Percentiles rank a stretch among this genome's conserved stretches.
Evolutionary conservation across 2,888 invertebrate species (phyloP).

Genomic region (Xestia sexstrigata): DNA sequence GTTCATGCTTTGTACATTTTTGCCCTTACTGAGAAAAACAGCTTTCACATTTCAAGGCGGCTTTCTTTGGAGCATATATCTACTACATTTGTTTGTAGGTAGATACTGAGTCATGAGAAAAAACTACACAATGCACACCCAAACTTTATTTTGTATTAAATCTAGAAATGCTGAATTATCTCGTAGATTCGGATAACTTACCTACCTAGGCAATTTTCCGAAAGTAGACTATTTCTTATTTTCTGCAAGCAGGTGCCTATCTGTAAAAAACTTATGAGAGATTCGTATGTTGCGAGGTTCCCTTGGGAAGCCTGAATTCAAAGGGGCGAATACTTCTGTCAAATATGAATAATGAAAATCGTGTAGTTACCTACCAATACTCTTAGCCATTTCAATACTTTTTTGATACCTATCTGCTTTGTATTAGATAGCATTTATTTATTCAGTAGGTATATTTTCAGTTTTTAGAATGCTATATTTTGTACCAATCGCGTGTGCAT

Average conservation of each 20-base stretch:
- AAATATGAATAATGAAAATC: slow-evolving; percentile 68
- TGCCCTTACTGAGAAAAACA: slow-evolving; percentile 32
- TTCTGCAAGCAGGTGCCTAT: slow-evolving; percentile 48
- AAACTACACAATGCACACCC: slow-evolving; percentile 35
- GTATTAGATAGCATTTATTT: background rate
- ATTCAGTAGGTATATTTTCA: background rate
- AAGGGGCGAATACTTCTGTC: slow-evolving; percentile 55
- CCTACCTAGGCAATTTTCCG: slow-evolving; percentile 52
- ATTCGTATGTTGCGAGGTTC: slow-evolving; percentile 56
- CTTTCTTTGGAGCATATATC: slow-evolving; percentile 24
- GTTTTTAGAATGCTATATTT: background rate
- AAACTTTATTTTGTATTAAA: slow-evolving; percentile 47
- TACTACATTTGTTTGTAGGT: slow-evolving; percentile 5
- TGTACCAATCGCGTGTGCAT: background rate
- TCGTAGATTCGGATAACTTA: slow-evolving; percentile 50
- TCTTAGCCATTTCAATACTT: slow-evolving; percentile 56
- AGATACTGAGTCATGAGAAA: slow-evolving; percentile 38
- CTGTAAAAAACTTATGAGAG: slow-evolving; percentile 50
- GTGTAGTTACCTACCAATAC: slow-evolving; percentile 59
- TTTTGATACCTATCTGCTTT: slow-evolving; percentile 14
- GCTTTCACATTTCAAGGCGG: slow-evolving; percentile 35
- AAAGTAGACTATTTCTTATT: slow-evolving; percentile 57
- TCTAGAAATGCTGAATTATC: slow-evolving; percentile 54
- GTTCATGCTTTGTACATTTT: slow-evolving; percentile 30
- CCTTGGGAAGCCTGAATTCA: slow-evolving; percentile 51